Conservation (phyloP, 1,140 invertebrate genomes). For the Drosophila oshimai region DNA sequence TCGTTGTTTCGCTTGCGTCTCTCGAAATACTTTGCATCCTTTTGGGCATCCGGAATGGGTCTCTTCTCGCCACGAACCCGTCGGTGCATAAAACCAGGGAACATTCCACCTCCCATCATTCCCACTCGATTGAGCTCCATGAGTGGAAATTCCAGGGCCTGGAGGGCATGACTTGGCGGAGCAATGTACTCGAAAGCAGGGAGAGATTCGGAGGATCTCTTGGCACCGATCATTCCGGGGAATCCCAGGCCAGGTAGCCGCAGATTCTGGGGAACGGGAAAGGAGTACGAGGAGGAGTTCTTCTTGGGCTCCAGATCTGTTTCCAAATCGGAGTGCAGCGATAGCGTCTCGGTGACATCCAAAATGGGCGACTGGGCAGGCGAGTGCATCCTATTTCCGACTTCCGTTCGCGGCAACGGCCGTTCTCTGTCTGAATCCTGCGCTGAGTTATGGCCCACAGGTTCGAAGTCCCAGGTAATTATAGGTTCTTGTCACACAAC, state of each 20-base stretch:
- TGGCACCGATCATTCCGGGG: constrained; percentile 29
- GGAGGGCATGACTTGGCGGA: constrained; percentile 51
- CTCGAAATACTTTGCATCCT: constrained; percentile 95
- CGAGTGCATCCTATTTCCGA: constrained; percentile 53
- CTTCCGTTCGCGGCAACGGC: constrained; percentile 57
- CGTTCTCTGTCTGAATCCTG: constrained; percentile 40
- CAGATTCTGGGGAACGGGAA: constrained; percentile 38
- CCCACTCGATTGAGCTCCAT: constrained; percentile 73
- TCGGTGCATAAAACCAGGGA: constrained; percentile 78
- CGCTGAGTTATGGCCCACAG: constrained; percentile 24
- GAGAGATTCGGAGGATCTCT: constrained; percentile 33
- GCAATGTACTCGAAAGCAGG: constrained; percentile 76
- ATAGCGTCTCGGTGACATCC: constrained; percentile 67
- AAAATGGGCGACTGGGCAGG: constrained; percentile 64
- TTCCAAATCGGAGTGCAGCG: constrained; percentile 63
- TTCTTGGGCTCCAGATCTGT: constrained; percentile 37
- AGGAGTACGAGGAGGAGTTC: background rate
- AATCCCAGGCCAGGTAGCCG: constrained; percentile 50
- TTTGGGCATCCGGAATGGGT: constrained; percentile 92
- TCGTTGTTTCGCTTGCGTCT: constrained; percentile 93
- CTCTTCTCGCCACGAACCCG: constrained; percentile 92
- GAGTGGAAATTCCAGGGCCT: constrained; percentile 63
- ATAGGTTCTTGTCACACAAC: constrained; percentile 60
- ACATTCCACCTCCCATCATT: constrained; percentile 48
- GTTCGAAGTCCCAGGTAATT: constrained; percentile 49